Evolutionary conservation across 2,113 vertebrate species (phyloP).

Genomic region (Tretioscincus oriximinensis): DNA sequence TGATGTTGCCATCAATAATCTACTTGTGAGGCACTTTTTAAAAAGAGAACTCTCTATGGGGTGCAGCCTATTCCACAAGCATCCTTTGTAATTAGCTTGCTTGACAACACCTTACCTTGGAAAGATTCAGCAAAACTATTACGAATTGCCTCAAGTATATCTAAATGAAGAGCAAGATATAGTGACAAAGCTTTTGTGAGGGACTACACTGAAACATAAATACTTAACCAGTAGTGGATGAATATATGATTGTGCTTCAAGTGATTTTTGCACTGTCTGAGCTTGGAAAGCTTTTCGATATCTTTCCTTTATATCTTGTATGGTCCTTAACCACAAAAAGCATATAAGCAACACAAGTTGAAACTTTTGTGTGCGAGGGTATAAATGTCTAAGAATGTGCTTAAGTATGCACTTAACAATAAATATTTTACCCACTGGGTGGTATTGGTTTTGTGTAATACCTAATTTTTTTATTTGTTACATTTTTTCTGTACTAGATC

Average conservation of each 20-base stretch:
- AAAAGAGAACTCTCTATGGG: neutral
- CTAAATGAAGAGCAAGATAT: neutral
- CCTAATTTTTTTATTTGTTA: neutral
- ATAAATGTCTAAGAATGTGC: neutral
- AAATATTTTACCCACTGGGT: neutral
- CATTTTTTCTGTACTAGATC: neutral
- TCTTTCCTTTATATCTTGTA: no score
- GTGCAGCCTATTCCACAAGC: neutral
- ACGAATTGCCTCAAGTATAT: neutral
- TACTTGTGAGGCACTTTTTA: no score
- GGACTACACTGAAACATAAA: no score
- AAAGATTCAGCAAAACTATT: neutral
- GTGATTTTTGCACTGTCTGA: no score
- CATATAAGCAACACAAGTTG: neutral
- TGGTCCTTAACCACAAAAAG: neutral
- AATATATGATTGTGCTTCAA: no score
- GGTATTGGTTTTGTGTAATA: neutral
- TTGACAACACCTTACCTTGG: neutral
- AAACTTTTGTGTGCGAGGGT: neutral
- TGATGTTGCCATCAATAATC: no score
- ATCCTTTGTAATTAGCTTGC: neutral
- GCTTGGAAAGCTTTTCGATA: no score
- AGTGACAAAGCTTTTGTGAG: no score
- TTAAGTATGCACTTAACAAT: neutral
- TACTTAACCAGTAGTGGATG: no score